Conservation (phyloP, 2,113 vertebrate genomes). For the Thalassoma bifasciatum region DNA sequence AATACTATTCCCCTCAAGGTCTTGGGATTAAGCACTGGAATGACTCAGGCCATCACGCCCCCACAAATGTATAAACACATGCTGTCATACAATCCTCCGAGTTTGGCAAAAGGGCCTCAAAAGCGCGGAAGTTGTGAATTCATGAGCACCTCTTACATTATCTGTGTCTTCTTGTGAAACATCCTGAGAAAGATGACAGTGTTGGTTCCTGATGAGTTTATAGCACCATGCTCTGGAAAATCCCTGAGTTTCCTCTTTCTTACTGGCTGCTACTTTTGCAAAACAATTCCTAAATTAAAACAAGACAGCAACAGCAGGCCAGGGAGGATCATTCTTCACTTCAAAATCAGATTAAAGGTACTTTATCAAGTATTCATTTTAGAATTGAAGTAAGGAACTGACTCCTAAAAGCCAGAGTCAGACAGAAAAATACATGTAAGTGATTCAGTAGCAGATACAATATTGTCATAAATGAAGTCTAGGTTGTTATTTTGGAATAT, state of each 20-base stretch:
- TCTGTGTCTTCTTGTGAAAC: constrained; percentile 33
- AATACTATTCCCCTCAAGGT: constrained; percentile 56
- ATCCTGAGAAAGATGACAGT: constrained; percentile 48
- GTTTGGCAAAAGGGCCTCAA: neutral
- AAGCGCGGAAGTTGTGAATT: neutral
- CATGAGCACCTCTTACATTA: constrained; percentile 12
- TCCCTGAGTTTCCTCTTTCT: constrained; percentile 78
- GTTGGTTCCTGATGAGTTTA: constrained; percentile 57
- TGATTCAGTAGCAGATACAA: neutral
- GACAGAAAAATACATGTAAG: neutral
- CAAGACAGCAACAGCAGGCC: constrained; percentile 31
- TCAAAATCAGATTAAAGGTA: neutral
- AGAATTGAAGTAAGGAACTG: neutral
- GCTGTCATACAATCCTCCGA: constrained; percentile 30
- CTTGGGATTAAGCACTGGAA: constrained; percentile 54
- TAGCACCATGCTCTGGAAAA: constrained; percentile 77
- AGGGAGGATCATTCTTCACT: constrained; percentile 21
- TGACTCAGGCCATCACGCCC: constrained; percentile 50
- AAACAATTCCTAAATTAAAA: constrained; percentile 36
- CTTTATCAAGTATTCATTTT: neutral
- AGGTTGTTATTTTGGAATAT: neutral
- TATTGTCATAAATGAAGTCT: neutral
- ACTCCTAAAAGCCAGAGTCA: neutral
- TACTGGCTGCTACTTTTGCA: constrained; percentile 39
- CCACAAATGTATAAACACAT: constrained; percentile 35